Conservation (phyloP, 2,797 vertebrate species). For the Scolopax rusticola region DNA sequence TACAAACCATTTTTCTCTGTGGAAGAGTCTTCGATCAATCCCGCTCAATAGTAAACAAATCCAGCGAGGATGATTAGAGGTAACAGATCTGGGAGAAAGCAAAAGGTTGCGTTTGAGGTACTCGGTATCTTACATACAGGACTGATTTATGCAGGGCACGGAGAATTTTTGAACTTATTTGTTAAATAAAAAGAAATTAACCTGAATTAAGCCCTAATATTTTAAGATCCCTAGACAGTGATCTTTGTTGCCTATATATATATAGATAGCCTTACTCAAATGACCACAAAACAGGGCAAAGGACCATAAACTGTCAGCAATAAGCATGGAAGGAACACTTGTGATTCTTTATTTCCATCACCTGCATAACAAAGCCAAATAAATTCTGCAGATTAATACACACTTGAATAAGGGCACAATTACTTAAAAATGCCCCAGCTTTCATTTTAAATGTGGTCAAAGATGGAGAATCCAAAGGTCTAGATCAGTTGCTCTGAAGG, state of each 20-base stretch:
- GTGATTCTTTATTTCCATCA: not conserved
- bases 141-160: not conserved
- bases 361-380: not conserved
- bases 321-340: not conserved
- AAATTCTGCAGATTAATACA: not conserved
- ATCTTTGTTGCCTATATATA: not conserved
- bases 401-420: not conserved
- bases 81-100: constrained; percentile 8
- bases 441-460: not conserved
- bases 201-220: not conserved
- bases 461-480: not conserved
- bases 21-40: not conserved
- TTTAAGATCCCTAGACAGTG: not conserved
- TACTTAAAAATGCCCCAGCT: not conserved
- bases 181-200: not conserved
- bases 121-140: not conserved
- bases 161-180: not conserved
- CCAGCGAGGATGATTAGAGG: not conserved
- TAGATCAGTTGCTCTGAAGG: not conserved
- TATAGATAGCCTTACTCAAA: not conserved
- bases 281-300: not conserved
- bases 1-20: not conserved
- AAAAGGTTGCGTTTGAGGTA: not conserved
- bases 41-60: constrained; percentile 25
- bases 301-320: not conserved